These are phyloP conservation scores for Scytalopus superciliaris DNA, from an alignment of 2,113 vertebrate genomes.

Conservation along the genomic window DNA sequence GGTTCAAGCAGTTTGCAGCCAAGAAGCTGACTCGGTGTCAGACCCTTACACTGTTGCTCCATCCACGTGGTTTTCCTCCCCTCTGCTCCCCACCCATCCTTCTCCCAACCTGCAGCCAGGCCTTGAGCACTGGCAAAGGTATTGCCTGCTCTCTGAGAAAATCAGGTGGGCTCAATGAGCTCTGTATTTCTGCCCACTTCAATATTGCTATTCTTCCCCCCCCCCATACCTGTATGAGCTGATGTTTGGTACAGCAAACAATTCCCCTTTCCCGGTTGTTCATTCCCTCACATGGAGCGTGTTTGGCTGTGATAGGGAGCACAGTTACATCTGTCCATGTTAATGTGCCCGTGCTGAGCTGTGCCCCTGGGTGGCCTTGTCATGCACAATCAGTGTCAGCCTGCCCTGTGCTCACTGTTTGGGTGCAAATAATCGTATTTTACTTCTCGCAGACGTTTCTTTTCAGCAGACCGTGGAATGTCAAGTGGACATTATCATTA, in stretches of 20 bases:
- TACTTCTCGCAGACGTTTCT: neutral
- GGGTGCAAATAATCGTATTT: slow-evolving; percentile 25
- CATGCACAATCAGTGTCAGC: slow-evolving; percentile 50
- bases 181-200: neutral
- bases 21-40: neutral
- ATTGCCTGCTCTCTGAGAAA: neutral
- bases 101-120: too few species aligned
- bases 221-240: neutral
- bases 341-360: slow-evolving; percentile 47
- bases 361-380: slow-evolving; percentile 67
- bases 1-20: neutral
- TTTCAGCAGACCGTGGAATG: slow-evolving; percentile 10
- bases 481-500: neutral
- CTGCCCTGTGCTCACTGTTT: slow-evolving; percentile 8
- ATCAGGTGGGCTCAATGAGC: neutral
- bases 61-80: neutral
- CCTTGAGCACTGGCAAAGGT: too few species aligned
- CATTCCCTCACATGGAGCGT: neutral
- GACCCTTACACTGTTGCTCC: neutral
- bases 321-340: slow-evolving; percentile 35
- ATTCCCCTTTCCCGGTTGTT: neutral
- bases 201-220: neutral
- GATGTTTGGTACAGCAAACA: neutral
- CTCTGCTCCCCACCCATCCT: rapidly evolving
- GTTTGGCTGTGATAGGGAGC: slow-evolving; percentile 30